Base-by-base conservation (phyloP, 1,140 invertebrate genomes). In the Heliconius hewitsoni region DNA sequence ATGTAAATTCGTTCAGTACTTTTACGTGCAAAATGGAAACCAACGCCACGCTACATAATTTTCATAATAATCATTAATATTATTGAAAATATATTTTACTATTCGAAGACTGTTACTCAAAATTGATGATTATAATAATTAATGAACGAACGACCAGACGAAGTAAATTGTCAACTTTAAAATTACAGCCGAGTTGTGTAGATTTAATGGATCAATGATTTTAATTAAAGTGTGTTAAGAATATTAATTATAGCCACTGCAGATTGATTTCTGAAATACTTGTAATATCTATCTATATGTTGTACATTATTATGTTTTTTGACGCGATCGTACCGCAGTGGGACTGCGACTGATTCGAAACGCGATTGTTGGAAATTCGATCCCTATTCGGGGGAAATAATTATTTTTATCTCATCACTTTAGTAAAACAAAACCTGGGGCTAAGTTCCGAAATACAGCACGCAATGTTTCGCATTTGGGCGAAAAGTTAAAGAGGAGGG, bases 201-300 rank as follows among this genome's bases (percentile, higher is more conserved):
- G 60, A 27, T 66, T 66, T 66, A 66, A 66, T 66, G 60, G 27
- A 66, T 66, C 60, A 66, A 27, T 66, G 60, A 66, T 66, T 66
- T 27, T 66, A 66, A 66, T 30, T 27, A 27, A 66, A 66, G 1
- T 11, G 9, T 66, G 13, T 66, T 66, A n/a, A 66, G 9, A 66
- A 27, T 66, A 27, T 30, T 66, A 27, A 66, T 66, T 66, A 66
- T 30, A 27, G 23, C 27, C 3, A 23, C 2, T 57, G 8, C 8
- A 57, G 11, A n/a, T 8, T 57, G n/a, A 57, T 2, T 57, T 52
- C 4, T 46, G 9, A 4, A 16, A 46, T 46, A 23, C 23, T 23
- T 23, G 23, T 23, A 46, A 13, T 3, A 13, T 46, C 3, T 34
- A 34, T 34, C 30, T 30, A 34, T 34, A 34, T 34, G 5, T 34